Conservation (phyloP, 2,797 vertebrate species). For the Sebastes oblongus region DNA sequence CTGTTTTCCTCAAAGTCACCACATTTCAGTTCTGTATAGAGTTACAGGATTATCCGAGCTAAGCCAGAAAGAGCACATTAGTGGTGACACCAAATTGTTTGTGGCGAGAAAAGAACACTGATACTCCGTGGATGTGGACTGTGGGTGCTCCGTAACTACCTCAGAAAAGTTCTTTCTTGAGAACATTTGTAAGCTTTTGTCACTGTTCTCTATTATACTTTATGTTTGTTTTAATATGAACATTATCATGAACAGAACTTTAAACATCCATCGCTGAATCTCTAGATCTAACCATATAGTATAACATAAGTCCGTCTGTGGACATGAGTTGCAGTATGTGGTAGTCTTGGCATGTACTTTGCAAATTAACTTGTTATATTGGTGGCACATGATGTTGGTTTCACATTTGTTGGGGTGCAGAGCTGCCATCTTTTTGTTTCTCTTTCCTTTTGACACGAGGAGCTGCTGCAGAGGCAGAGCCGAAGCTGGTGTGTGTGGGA, state of each 20-base stretch:
- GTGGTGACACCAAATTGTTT: slow-evolving; percentile 35
- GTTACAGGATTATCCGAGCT: slow-evolving; percentile 65
- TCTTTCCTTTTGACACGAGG: background rate
- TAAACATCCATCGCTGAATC: background rate
- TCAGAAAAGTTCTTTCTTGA: background rate
- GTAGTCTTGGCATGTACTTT: background rate
- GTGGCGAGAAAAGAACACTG: slow-evolving; percentile 7
- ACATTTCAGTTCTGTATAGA: slow-evolving; percentile 28
- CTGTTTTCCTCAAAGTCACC: slow-evolving; percentile 28
- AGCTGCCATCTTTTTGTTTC: background rate
- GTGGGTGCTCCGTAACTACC: background rate
- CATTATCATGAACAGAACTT: background rate
- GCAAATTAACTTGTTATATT: background rate
- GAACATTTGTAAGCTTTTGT: background rate
- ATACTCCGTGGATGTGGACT: background rate
- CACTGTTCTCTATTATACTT: background rate
- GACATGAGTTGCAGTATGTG: background rate
- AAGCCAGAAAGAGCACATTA: slow-evolving; percentile 53
- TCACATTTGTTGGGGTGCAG: background rate
- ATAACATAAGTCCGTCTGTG: background rate
- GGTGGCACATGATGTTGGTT: background rate
- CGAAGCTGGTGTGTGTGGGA: slow-evolving; percentile 7
- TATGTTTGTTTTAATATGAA: background rate
- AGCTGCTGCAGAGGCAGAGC: background rate
- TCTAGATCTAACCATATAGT: background rate